These are phyloP conservation scores for Loxodonta africana DNA, from an alignment of 2,113 vertebrate genomes.

Conservation along the genomic window DNA sequence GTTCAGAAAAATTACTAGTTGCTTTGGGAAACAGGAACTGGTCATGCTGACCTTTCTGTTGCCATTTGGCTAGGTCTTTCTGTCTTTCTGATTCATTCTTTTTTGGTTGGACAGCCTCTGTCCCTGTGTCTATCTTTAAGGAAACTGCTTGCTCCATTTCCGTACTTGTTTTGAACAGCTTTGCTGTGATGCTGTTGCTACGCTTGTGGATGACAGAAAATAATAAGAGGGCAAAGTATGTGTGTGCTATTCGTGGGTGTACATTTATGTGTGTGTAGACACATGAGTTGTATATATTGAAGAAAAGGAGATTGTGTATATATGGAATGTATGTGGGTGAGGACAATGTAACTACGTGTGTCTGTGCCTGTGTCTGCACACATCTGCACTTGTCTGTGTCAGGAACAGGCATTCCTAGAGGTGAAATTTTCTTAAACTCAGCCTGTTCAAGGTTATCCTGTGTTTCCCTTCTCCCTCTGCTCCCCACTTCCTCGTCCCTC, in stretches of 20 bases:
- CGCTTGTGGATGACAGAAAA: not conserved
- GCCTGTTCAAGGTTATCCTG: not conserved
- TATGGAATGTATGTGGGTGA: not conserved
- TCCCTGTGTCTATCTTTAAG: not conserved
- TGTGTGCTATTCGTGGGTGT: not conserved
- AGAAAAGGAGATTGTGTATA: not conserved
- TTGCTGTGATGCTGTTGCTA: not conserved
- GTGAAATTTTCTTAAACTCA: not conserved
- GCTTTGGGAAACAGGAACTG: constrained; percentile 22
- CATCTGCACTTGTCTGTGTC: not conserved
- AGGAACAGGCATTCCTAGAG: not conserved
- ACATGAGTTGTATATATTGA: not conserved
- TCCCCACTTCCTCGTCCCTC: not conserved
- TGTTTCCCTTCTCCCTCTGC: not conserved
- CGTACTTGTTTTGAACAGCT: not conserved
- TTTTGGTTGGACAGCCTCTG: not conserved
- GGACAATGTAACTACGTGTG: not conserved
- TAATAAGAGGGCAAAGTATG: not conserved
- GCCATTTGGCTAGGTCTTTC: constrained; percentile 53
- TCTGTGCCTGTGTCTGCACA: not conserved
- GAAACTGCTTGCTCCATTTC: not conserved
- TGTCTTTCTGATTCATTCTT: constrained; percentile 43
- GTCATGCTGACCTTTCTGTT: constrained; percentile 63
- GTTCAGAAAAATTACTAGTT: constrained; percentile 45
- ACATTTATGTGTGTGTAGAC: not conserved